Evolutionary conservation across 2,888 invertebrate species (phyloP).

Genomic region (Melolontha melolontha): DNA sequence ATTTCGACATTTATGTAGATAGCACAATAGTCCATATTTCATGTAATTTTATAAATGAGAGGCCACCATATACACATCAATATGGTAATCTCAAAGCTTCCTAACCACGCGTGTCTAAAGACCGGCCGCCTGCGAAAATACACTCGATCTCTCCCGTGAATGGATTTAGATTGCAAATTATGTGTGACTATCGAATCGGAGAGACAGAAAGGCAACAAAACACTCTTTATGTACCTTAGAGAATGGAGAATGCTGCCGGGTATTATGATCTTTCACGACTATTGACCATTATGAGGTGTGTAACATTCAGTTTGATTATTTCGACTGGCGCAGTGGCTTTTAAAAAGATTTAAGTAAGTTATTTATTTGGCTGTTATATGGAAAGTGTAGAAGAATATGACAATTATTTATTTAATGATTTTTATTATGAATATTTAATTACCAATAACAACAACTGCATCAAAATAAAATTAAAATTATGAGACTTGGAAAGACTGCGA

Average conservation of each 20-base stretch:
- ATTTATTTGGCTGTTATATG: slow-evolving; percentile 43
- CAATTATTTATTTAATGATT: not conserved
- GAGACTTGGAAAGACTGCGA: too few relatives aligned
- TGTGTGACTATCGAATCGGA: slow-evolving; percentile 49
- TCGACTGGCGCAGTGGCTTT: slow-evolving; percentile 39
- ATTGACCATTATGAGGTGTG: slow-evolving; percentile 49
- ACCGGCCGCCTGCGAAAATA: slow-evolving; percentile 44
- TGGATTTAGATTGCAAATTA: slow-evolving; percentile 56
- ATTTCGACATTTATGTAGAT: slow-evolving; percentile 35
- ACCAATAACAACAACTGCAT: too few relatives aligned
- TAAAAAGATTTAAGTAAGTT: slow-evolving; percentile 42
- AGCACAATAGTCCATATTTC: slow-evolving; percentile 49
- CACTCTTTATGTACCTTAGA: slow-evolving; percentile 45
- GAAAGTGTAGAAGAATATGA: not conserved
- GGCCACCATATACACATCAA: slow-evolving; percentile 40
- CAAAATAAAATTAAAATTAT: too few relatives aligned
- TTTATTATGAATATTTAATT: too few relatives aligned
- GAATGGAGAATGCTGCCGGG: slow-evolving; percentile 48
- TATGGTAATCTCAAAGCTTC: slow-evolving; percentile 50
- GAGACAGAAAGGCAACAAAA: slow-evolving; percentile 46
- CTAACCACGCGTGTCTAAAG: slow-evolving; percentile 50
- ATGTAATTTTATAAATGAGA: slow-evolving; percentile 49
- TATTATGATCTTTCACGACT: slow-evolving; percentile 48
- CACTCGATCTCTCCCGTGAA: slow-evolving; percentile 47
- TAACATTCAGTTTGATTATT: slow-evolving; percentile 43